Evolutionary conservation across 2,888 invertebrate genomes (phyloP).

Genomic region (Blastobasis adustella): DNA sequence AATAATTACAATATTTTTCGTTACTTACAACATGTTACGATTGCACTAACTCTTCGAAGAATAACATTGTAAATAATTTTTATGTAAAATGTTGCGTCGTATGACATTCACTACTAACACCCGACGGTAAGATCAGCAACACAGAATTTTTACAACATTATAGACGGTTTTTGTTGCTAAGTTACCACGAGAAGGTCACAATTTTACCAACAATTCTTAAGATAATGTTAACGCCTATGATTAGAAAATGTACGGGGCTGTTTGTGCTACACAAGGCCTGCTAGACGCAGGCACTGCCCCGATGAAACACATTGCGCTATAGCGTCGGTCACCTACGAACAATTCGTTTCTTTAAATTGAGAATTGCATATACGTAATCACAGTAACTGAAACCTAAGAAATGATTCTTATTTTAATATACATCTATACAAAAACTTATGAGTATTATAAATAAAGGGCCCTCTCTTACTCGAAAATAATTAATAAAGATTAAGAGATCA

Average conservation of each 20-base stretch:
- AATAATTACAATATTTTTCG: slow-evolving; percentile 11
- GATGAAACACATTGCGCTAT: neutral
- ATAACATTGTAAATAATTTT: slow-evolving; percentile 10
- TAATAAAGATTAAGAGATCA: slow-evolving; percentile 76
- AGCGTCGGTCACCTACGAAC: slow-evolving; percentile 2
- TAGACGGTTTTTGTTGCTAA: no score
- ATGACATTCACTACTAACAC: slow-evolving; percentile 21
- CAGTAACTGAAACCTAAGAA: slow-evolving; percentile 38
- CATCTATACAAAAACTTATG: slow-evolving; percentile 67
- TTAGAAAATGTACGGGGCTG: slow-evolving; percentile 15
- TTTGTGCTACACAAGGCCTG: slow-evolving; percentile 33
- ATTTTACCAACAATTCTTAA: slow-evolving; percentile 18
- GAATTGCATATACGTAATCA: slow-evolving; percentile 34
- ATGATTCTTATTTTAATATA: slow-evolving; percentile 40
- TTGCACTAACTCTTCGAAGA: slow-evolving; percentile 14
- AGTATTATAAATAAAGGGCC: slow-evolving; percentile 72
- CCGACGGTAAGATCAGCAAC: slow-evolving; percentile 23
- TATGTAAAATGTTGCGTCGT: slow-evolving; percentile 19
- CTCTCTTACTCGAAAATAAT: slow-evolving; percentile 59
- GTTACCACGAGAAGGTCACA: slow-evolving; percentile 20
- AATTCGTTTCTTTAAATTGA: neutral
- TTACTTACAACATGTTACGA: slow-evolving; percentile 22
- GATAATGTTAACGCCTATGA: slow-evolving; percentile 8
- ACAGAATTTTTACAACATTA: no score
- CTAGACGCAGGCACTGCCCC: no score